Base-by-base conservation (phyloP, 2,113 vertebrate genomes). In the Mesocricetus auratus region DNA sequence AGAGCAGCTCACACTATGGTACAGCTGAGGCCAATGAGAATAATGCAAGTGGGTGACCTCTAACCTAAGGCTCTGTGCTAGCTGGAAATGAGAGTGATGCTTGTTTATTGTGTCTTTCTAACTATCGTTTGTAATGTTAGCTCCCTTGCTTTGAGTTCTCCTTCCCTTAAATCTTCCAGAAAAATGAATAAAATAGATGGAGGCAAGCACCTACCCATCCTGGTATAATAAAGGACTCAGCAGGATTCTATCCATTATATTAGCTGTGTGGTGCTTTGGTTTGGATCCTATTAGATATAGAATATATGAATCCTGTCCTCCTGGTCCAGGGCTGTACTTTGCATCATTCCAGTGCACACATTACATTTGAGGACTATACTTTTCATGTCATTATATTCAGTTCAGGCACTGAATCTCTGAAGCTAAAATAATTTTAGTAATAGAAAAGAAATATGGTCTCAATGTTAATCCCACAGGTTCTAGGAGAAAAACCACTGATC, bases 381-480 rank as follows among this genome's bases (percentile, higher is more conserved):
- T 79, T 77, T 74, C 24, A 68, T 2, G 5, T 12, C n/a, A 19
- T 21, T 64, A 68, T 47, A 77, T 39, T 33, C 47, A 89, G 86
- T 91, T 97, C 17, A 83, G 73, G 56, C 26, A 16, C 95, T 15
- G 8, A 42, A 58, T 95, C 62, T 53, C 47, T 39, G 85, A 24
- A 96, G 56, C 87, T 96, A 66, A 96, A 94, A 90, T 95, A 45
- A n/a, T 60, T 78, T 97, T 91, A 69, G 66, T 97, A 89, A 94
- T 87, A 83, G 94, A 94, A 90, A 92, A 68, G 86, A 24, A 97
- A 83, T 93, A 78, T 58, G n/a, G 17, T 22, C 58, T 11, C 33
- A 24, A 21, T 13, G 33, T 81, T n/a, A 58, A 56, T n/a, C 24
- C 12, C 11, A n/a, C 36, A 58, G 10, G 58, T 58, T 12, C 21